Base-by-base conservation (phyloP, 2,113 vertebrate species). In the Silurus meridionalis region DNA sequence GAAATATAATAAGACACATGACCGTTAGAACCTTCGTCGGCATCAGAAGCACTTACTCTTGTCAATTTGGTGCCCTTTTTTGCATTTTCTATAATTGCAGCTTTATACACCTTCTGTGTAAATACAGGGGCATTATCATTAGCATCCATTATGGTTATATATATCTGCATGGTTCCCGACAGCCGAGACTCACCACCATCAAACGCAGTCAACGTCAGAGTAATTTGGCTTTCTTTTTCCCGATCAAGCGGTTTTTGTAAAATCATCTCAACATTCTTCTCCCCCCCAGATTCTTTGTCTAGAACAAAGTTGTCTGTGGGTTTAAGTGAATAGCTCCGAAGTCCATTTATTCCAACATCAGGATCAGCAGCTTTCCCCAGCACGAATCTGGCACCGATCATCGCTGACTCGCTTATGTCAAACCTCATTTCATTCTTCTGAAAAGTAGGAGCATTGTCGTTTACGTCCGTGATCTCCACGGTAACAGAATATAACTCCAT, bases 1-100 rank as follows among this genome's bases (percentile, higher is more conserved):
- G 90, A 92, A 82, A 94, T 93, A 6, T 74, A 89, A 89, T 94
- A 94, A 0, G 90, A 90, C 2, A 94, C 89, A 50, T 92, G 90
- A 3, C 91, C 86, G 60, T 94, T 93, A 2, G 88, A 89, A 23
- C 93, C 94, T 81, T 93, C 69, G 80, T 95, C 94, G 0, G 89
- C 92, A 83, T 95, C 93, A 8, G 88, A 90, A 46, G 92, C 92
- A 66, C 91, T 91, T 0, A 92, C 89, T 28, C 86, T 89, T 0
- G 82, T 86, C 0, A 93, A 63, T 52, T 89, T 85, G 0, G 89
- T 84, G 21, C 87, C 90, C 57, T 87, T 90, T 19, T 50, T 0
- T 23, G 89, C 61, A 71, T 91, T 87, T 88, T 93, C 92, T 0
- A 13, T 52, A 1, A 91, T 50, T 64, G 87, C 25, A 60, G 89